A percentile compares a stretch with the other conserved stretches of the same genome.
These are phyloP conservation scores for Hesperia comma DNA, from an alignment of 2,888 invertebrate genomes.

Conservation along the genomic window DNA sequence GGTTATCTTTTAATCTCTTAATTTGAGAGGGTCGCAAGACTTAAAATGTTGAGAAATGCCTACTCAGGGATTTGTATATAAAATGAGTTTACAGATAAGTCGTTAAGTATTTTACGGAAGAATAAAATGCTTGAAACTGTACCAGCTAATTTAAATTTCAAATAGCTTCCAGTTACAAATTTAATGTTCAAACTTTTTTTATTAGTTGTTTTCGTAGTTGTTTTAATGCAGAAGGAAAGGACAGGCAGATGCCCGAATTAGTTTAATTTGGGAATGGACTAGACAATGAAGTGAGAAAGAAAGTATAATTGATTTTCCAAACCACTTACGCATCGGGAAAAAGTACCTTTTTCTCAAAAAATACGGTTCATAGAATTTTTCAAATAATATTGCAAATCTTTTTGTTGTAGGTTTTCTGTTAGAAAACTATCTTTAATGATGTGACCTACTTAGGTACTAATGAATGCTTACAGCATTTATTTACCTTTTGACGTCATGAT, in stretches of 20 bases:
- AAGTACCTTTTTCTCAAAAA: no score
- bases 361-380: no score
- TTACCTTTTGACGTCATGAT: no score
- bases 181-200: slow-evolving; percentile 32
- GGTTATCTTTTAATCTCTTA: slow-evolving; percentile 9
- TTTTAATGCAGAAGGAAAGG: slow-evolving; percentile 10
- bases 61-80: slow-evolving; percentile 3
- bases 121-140: slow-evolving; percentile 23
- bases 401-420: no score
- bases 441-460: no score
- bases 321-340: no score
- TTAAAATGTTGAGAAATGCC: slow-evolving; percentile 11
- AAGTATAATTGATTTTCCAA: no score
- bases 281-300: no score
- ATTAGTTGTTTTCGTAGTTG: slow-evolving; percentile 11
- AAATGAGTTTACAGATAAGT: slow-evolving; percentile 21
- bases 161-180: slow-evolving; percentile 29
- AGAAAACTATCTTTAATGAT: no score
- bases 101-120: slow-evolving; percentile 22
- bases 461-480: no score
- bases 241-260: not conserved
- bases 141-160: slow-evolving; percentile 32
- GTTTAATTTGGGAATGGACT: no score
- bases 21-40: slow-evolving; percentile 5
- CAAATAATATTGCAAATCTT: no score